Evolutionary conservation across 1,140 invertebrate genomes (phyloP), one percentile per base, ranked within the genome.

Genomic region (Eciton burchellii): DNA sequence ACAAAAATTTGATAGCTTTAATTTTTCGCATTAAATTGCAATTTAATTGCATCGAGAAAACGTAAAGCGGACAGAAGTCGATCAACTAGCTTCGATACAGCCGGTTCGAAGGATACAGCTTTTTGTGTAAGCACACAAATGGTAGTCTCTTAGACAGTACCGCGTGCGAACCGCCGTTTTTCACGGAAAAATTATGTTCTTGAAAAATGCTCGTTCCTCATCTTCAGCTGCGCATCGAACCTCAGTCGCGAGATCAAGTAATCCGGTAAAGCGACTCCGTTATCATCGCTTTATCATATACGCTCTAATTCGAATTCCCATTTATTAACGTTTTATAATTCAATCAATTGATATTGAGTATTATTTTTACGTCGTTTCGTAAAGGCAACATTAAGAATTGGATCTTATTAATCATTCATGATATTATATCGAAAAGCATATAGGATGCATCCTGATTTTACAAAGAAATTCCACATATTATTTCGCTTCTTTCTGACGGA

Each of bases 21-120:
- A 35, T 35, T 35, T 35, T 35, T 35, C 6, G 35, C 6, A 35
- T 35, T 35, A 6, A 6, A 35, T 35, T 6, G 6, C 29, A 5
- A 35, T 63, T 8, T 24, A 65, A 35, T 56, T 21, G 47, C 3
- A 14, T 5, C 65, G 21, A 35, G 41, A n/a, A 62, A 43, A 60
- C 16, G 8, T 73, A 56, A 74, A 81, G 49, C 43, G 16, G 60
- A 52, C 11, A 83, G 21, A 74, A 56, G 56, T 81, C 68, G 76
- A 84, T 87, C 65, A 74, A 84, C 70, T 88, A 86, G 71, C 66
- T 81, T 41, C 57, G 63, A 81, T 88, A 14, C 29, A 87, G 86
- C 76, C 85, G 71, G 82, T 88, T 87, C 59, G 62, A 59, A 56
- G 57, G 57, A 81, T 71, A 8, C 85, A 88, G 71, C 65, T 88